Evolutionary conservation across 2,888 invertebrate genomes (phyloP).

Genomic region (Drosophila nr. perissopoda): DNA sequence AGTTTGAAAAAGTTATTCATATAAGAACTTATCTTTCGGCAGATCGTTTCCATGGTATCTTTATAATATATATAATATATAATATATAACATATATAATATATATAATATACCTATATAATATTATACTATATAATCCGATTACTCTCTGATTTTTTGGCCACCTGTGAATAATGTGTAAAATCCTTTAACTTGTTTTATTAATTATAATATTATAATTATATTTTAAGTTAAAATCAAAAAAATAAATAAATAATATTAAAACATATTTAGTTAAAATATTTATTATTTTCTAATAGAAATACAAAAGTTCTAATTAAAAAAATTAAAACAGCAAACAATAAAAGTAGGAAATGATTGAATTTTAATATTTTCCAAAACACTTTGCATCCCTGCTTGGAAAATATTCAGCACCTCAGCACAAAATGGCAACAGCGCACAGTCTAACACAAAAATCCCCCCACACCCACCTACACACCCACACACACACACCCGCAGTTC

Average conservation of each 20-base stretch:
- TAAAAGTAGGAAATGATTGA: not conserved
- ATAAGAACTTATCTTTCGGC: not conserved
- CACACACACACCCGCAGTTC: constrained; percentile 2
- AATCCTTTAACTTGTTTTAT: not conserved
- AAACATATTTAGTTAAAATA: not conserved
- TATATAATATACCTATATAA: too few species aligned
- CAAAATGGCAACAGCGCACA: constrained; percentile 12
- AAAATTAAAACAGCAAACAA: not conserved
- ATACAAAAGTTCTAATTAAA: not conserved
- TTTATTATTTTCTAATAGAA: not conserved
- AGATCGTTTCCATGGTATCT: not conserved
- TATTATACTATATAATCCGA: not conserved
- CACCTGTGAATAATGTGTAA: too few species aligned
- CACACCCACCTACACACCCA: not conserved
- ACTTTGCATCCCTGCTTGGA: constrained; percentile 2
- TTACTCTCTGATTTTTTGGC: not conserved
- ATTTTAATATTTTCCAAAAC: not conserved
- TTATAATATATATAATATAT: not conserved
- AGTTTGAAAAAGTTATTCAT: not conserved
- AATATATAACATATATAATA: too few species aligned
- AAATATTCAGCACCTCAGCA: not conserved
- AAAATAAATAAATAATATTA: not conserved
- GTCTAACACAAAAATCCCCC: not conserved
- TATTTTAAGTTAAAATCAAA: rapidly evolving
- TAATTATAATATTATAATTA: not conserved